These are phyloP conservation scores for Ctenicera cuprea DNA, from an alignment of 2,888 invertebrate genomes.

Conservation along the genomic window DNA sequence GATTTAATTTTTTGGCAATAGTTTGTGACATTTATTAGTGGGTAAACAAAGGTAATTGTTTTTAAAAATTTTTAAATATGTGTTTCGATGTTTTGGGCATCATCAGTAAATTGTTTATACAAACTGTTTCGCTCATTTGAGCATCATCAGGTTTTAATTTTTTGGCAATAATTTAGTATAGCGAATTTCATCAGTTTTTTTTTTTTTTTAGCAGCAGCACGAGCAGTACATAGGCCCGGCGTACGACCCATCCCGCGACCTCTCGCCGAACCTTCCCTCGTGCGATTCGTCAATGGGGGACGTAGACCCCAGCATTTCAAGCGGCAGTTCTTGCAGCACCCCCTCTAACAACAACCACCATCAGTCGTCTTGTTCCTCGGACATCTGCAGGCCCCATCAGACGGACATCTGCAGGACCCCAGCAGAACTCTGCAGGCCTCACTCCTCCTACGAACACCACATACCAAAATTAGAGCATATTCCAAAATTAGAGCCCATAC, in stretches of 20 bases:
- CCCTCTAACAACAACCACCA: conserved; percentile 76
- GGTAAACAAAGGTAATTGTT: no score
- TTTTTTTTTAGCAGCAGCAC: conserved; percentile 80
- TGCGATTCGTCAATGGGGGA: conserved; percentile 75
- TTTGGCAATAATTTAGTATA: no score
- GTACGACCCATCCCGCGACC: conserved; percentile 83
- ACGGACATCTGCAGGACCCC: conserved; percentile 63
- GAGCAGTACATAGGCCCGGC: conserved; percentile 77
- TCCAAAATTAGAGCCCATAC: conserved; percentile 75
- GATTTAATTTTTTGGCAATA: no score
- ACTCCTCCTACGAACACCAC: conserved; percentile 73
- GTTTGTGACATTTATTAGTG: no score
- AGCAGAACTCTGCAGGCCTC: conserved; percentile 62
- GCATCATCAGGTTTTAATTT: no score
- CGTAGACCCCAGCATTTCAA: conserved; percentile 75
- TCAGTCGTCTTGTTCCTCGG: conserved; percentile 72
- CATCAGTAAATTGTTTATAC: no score
- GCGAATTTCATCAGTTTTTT: not conserved
- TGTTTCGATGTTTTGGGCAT: no score
- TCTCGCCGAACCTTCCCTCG: conserved; percentile 84
- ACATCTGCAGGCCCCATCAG: conserved; percentile 69
- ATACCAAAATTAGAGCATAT: conserved; percentile 76
- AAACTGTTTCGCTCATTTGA: no score
- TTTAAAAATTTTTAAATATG: no score
- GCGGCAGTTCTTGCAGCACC: conserved; percentile 77